A percentile compares a stretch with the other conserved stretches of the same genome.
These are phyloP conservation scores for Gymnocypris eckloni DNA, from an alignment of 2,797 vertebrate species.

Conservation along the genomic window DNA sequence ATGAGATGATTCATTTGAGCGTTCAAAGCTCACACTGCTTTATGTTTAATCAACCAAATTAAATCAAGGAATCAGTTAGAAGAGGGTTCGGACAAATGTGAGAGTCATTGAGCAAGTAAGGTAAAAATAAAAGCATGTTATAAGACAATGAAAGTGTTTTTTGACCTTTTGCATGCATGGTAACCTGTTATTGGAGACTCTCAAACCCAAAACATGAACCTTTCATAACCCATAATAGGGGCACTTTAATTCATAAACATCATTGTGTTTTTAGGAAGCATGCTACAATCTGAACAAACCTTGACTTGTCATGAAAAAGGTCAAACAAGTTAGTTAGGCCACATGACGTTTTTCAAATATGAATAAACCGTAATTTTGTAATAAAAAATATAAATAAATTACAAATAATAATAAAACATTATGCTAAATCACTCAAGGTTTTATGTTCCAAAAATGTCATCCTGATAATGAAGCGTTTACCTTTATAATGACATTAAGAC, in stretches of 20 bases:
- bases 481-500: not conserved
- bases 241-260: not conserved
- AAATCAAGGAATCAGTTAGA: no score
- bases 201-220: no score
- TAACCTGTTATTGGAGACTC: no score
- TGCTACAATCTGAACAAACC: not conserved
- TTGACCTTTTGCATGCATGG: no score
- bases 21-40: no score
- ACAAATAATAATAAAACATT: not conserved
- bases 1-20: not conserved
- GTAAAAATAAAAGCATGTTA: no score
- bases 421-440: not conserved
- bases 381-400: not conserved
- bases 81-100: no score
- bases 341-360: not conserved
- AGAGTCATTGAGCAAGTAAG: no score
- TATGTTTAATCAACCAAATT: no score
- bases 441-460: not conserved
- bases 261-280: not conserved
- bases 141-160: no score
- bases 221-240: no score
- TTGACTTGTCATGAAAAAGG: not conserved
- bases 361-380: not conserved
- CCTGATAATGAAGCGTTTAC: not conserved
- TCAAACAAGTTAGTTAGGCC: not conserved